Conservation (phyloP, 1,140 invertebrate species). For the Diabrotica undecimpunctata region DNA sequence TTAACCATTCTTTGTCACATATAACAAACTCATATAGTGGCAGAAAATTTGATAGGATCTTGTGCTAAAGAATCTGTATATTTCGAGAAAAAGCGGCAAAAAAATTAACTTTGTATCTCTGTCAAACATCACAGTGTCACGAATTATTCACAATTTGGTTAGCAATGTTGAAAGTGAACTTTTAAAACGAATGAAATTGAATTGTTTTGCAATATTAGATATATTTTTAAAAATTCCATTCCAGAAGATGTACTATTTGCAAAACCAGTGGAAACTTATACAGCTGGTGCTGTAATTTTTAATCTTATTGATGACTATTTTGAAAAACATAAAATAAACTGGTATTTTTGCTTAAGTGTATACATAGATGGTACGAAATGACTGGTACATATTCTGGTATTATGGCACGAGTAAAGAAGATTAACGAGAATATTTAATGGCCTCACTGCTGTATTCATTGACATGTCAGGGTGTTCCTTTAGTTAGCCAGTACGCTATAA, state of each 20-base stretch:
- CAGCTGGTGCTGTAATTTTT: neutral
- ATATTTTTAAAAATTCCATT: neutral
- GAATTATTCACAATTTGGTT: no score
- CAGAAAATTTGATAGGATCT: no score
- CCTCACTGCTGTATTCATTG: neutral
- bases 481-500: no score
- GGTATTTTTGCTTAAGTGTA: neutral
- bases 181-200: neutral
- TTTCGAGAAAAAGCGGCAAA: no score
- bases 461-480: no score
- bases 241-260: neutral
- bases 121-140: no score
- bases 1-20: no score
- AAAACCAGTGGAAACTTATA: neutral
- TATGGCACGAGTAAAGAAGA: neutral
- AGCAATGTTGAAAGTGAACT: neutral
- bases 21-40: no score
- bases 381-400: neutral
- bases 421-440: no score
- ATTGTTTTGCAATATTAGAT: neutral
- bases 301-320: neutral
- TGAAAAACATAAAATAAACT: neutral
- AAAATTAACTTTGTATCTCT: no score
- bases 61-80: no score
- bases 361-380: neutral